Conservation (phyloP, 1,140 invertebrate genomes). For the Ptiloglossa arizonensis region DNA sequence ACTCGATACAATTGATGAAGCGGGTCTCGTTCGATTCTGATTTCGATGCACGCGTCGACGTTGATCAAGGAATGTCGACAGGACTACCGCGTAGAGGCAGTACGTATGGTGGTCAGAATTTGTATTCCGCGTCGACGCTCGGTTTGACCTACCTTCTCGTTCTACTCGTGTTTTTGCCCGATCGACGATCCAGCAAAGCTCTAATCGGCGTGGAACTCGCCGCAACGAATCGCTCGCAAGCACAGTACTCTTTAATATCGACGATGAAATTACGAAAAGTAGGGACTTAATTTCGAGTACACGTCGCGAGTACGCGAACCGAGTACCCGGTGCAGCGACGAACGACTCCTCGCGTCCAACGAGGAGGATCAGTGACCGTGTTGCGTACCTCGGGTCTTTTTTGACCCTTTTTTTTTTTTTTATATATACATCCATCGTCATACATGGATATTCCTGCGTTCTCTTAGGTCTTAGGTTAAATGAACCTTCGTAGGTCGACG, state of each 20-base stretch:
- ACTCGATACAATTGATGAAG: conserved; percentile 12
- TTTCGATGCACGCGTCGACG: conserved; percentile 34
- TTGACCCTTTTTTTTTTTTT: no score
- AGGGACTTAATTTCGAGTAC: no score
- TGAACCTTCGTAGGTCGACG: no score
- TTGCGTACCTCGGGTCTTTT: no score
- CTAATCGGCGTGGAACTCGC: neutral
- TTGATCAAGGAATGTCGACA: conserved; percentile 23
- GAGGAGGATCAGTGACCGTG: no score
- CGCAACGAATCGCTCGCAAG: neutral
- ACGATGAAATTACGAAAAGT: no score
- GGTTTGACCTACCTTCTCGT: neutral
- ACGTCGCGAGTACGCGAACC: no score
- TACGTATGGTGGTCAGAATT: neutral
- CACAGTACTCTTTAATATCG: neutral
- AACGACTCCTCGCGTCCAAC: no score
- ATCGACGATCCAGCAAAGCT: neutral
- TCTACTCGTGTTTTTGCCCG: neutral
- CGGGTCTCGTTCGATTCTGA: conserved; percentile 11
- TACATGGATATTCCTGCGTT: no score
- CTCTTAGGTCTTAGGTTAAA: no score
- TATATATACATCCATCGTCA: no score
- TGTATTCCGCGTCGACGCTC: neutral
- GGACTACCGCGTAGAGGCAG: neutral
- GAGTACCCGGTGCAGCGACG: no score